Evolutionary conservation across 2,888 invertebrate species (phyloP).

Genomic region (Lucinisca nassula): DNA sequence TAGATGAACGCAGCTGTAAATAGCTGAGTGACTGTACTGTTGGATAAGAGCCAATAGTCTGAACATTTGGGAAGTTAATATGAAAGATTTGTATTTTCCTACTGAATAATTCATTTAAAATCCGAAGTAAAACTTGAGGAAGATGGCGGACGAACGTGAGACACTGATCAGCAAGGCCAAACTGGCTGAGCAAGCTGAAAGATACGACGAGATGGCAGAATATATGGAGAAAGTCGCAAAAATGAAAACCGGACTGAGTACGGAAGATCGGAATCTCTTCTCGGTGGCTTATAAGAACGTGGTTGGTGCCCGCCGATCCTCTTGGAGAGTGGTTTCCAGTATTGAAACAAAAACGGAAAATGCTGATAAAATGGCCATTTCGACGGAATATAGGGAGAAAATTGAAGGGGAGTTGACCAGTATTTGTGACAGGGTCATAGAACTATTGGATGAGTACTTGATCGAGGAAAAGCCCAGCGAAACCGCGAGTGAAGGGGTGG

Average conservation of each 20-base stretch:
- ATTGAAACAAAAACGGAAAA: slow-evolving; percentile 43
- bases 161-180: slow-evolving; percentile 92
- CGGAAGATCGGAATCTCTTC: slow-evolving; percentile 99
- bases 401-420: slow-evolving; percentile 99
- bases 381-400: slow-evolving; percentile 99
- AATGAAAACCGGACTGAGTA: slow-evolving; percentile 95
- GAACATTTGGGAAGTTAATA: slow-evolving; percentile 5
- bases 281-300: slow-evolving; percentile 99
- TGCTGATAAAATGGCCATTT: neutral
- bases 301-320: slow-evolving; percentile 98
- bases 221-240: slow-evolving; percentile 91
- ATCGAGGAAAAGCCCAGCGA: slow-evolving; percentile 93
- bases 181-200: slow-evolving; percentile 99
- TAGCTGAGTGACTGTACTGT: neutral
- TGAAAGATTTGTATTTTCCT: neutral
- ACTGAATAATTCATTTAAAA: neutral
- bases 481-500: slow-evolving; percentile 91
- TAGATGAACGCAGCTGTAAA: neutral
- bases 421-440: slow-evolving; percentile 99
- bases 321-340: slow-evolving; percentile 94
- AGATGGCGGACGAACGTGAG: slow-evolving; percentile 38
- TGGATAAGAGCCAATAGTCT: slow-evolving; percentile 13
- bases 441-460: slow-evolving; percentile 99
- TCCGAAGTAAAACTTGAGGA: neutral
- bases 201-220: slow-evolving; percentile 99